phyloP scores from a whole-genome alignment of 2,113 vertebrate species.

The Circaetus cinerascens region DNA sequence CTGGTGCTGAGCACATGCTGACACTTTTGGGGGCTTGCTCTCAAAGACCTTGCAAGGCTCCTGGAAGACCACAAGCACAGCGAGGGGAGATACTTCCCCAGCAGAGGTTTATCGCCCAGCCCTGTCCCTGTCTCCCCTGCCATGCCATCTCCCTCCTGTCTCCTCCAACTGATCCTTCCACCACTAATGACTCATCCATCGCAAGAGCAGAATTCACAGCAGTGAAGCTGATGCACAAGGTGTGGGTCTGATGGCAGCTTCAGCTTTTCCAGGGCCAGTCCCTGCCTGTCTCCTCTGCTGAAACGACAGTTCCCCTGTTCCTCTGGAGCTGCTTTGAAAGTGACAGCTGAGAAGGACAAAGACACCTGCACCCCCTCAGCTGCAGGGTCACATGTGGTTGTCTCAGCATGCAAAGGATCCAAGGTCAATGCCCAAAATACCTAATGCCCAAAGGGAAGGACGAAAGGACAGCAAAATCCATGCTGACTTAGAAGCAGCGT shows the following conservation, averaged over 20 bases:
- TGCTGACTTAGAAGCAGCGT: neutral
- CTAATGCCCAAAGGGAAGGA: neutral
- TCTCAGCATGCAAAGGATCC: neutral
- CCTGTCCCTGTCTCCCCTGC: neutral
- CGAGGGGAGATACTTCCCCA: neutral
- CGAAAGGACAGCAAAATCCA: neutral
- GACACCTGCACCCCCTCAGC: neutral
- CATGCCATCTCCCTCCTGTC: neutral
- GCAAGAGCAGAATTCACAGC: neutral
- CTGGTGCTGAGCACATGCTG: neutral
- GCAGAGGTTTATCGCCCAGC: neutral
- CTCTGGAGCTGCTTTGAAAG: neutral
- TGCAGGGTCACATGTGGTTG: accelerated
- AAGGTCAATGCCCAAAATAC: neutral
- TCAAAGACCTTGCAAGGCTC: neutral
- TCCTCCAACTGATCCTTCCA: neutral
- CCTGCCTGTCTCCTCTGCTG: neutral
- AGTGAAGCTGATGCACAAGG: neutral
- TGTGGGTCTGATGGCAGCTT: accelerated
- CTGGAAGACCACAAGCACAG: neutral
- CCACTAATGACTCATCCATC: neutral
- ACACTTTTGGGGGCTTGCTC: neutral
- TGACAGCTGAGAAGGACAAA: neutral
- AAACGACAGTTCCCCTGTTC: neutral
- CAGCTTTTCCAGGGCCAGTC: neutral